phyloP scores from a whole-genome alignment of 2,888 invertebrate species.

The Hypercompe scribonia region DNA sequence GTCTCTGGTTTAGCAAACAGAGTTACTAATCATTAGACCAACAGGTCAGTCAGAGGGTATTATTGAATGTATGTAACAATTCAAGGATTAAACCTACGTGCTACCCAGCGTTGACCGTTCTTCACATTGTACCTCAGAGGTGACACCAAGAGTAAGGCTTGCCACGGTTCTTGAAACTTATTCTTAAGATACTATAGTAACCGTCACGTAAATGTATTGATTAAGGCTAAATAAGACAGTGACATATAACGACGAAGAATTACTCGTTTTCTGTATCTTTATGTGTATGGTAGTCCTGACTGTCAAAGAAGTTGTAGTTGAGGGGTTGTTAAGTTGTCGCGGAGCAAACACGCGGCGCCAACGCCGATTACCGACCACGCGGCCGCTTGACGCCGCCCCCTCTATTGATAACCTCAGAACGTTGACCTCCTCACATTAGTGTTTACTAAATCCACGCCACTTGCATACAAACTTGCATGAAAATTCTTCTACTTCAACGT shows the following conservation, averaged over 20 bases:
- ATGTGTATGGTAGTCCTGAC: neutral
- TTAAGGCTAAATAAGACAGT: neutral
- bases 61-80: too few species aligned
- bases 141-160: too few species aligned
- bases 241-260: neutral
- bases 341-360: slow-evolving; percentile 38
- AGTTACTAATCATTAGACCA: too few species aligned
- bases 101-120: too few species aligned
- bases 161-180: too few species aligned
- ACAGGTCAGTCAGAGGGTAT: too few species aligned
- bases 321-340: slow-evolving; percentile 25
- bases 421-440: slow-evolving; percentile 81
- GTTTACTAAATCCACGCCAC: slow-evolving; percentile 76
- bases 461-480: slow-evolving; percentile 61
- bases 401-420: slow-evolving; percentile 80
- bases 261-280: neutral
- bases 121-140: too few species aligned
- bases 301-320: slow-evolving; percentile 15
- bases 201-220: neutral
- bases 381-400: slow-evolving; percentile 82
- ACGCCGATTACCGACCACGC: slow-evolving; percentile 63
- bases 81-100: too few species aligned
- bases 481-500: slow-evolving; percentile 20
- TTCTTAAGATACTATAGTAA: too few species aligned
- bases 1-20: too few species aligned